Percentiles rank a stretch among this genome's conserved stretches.
phyloP scores from a whole-genome alignment of 2,888 invertebrate genomes.

The Orchesella flavescens region DNA sequence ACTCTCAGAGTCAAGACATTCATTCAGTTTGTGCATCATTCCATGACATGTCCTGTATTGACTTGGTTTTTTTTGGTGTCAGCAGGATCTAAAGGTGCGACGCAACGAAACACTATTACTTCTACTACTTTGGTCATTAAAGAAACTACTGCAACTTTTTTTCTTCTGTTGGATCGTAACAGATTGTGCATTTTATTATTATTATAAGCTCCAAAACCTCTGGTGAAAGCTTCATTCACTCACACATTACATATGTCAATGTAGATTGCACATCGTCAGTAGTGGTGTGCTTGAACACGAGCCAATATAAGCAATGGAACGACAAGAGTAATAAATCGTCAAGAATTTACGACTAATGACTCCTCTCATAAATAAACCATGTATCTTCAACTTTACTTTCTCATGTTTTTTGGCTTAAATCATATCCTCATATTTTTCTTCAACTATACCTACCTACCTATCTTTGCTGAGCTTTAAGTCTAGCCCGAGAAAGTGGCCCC shows the following conservation, averaged over 20 bases:
- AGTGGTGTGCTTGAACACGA: slow-evolving; percentile 57
- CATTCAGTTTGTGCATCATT: neutral
- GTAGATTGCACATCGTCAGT: slow-evolving; percentile 25
- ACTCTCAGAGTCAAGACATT: neutral
- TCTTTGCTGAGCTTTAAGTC: slow-evolving; percentile 8
- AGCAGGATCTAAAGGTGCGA: neutral
- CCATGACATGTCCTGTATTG: slow-evolving; percentile 19
- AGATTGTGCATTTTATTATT: neutral
- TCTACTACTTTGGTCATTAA: too few species aligned
- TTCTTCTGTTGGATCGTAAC: neutral
- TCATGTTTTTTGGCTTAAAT: slow-evolving; percentile 30
- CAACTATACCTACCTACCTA: neutral
- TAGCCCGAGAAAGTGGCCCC: slow-evolving; percentile 22
- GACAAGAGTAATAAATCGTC: slow-evolving; percentile 63
- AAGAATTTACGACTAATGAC: slow-evolving; percentile 66
- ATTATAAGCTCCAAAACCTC: neutral
- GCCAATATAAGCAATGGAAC: slow-evolving; percentile 57
- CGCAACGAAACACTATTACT: too few species aligned
- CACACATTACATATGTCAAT: slow-evolving; percentile 37
- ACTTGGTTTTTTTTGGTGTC: neutral
- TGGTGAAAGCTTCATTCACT: slow-evolving; percentile 50
- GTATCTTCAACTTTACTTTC: slow-evolving; percentile 26
- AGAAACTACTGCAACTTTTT: neutral
- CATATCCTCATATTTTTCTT: slow-evolving; percentile 29
- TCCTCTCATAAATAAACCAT: slow-evolving; percentile 63